Conservation (phyloP, 2,113 vertebrate genomes). For the Gopherus flavomarginatus region DNA sequence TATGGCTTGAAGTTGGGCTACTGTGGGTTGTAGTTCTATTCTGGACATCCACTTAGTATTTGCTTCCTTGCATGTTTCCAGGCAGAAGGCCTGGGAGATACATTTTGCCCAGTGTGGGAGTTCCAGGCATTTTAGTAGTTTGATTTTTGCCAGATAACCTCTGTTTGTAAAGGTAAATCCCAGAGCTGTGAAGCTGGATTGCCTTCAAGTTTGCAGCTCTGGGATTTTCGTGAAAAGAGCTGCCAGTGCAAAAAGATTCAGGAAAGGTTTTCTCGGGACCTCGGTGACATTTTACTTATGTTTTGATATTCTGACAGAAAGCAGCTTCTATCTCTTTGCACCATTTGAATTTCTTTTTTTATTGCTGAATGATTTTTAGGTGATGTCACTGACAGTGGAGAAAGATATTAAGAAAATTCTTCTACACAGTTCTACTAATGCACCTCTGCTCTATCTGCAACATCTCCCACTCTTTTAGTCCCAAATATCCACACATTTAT, state of each 20-base stretch:
- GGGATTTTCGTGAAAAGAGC: conserved; percentile 7
- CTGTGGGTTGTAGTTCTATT: not conserved
- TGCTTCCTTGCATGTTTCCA: not conserved
- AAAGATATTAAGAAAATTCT: not conserved
- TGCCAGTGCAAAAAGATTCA: not conserved
- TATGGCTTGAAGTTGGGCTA: fast-evolving
- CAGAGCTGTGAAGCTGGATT: not conserved
- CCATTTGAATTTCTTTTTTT: not conserved
- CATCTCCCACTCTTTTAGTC: not conserved
- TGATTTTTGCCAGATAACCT: not conserved
- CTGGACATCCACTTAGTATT: fast-evolving
- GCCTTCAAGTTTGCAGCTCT: not conserved
- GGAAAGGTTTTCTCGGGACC: not conserved
- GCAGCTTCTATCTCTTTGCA: conserved; percentile 30
- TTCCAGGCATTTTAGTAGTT: not conserved
- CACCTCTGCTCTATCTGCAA: not conserved
- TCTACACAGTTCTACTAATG: fast-evolving
- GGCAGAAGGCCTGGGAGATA: not conserved
- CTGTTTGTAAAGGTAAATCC: not conserved
- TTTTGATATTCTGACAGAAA: not conserved
- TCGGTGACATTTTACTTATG: not conserved
- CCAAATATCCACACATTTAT: fast-evolving
- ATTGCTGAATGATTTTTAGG: not conserved
- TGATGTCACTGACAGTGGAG: not conserved
- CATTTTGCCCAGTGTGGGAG: not conserved